phyloP scores from a whole-genome alignment of 2,113 vertebrate genomes.

The Gavia stellata region DNA sequence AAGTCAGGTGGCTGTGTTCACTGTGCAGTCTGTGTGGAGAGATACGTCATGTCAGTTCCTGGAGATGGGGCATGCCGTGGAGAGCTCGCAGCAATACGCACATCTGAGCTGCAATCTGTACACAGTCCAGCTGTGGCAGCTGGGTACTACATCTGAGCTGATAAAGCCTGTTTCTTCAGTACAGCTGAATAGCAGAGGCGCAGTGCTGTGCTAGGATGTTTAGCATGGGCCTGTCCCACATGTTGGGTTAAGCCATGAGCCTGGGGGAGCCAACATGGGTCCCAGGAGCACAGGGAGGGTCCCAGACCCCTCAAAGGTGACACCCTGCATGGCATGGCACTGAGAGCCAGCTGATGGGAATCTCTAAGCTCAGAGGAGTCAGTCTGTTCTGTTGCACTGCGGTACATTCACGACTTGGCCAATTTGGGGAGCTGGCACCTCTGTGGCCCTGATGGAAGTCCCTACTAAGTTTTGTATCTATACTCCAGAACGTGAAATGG shows the following conservation, averaged over 20 bases:
- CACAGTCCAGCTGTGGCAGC: background rate
- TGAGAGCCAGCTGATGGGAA: background rate
- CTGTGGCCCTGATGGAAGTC: background rate
- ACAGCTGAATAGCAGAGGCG: background rate
- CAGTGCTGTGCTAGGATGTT: background rate
- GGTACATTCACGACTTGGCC: background rate
- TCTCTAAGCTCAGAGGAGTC: background rate
- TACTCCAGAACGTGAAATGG: background rate
- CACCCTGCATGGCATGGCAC: background rate
- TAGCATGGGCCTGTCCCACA: background rate
- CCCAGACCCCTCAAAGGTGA: background rate
- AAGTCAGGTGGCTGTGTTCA: background rate
- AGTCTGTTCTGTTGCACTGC: background rate
- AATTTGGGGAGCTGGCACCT: background rate
- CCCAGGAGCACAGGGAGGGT: background rate
- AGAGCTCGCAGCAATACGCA: fast-evolving
- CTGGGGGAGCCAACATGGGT: background rate
- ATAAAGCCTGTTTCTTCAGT: background rate
- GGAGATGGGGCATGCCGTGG: fast-evolving
- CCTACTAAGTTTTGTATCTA: background rate
- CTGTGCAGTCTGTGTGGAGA: background rate
- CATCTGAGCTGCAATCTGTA: fast-evolving
- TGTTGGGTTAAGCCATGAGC: background rate
- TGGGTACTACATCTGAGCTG: background rate
- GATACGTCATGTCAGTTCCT: fast-evolving